Percentiles rank a stretch among this genome's conserved stretches.
These are phyloP conservation scores for Microtus oregoni DNA, from an alignment of 2,113 vertebrate genomes.

Conservation along the genomic window DNA sequence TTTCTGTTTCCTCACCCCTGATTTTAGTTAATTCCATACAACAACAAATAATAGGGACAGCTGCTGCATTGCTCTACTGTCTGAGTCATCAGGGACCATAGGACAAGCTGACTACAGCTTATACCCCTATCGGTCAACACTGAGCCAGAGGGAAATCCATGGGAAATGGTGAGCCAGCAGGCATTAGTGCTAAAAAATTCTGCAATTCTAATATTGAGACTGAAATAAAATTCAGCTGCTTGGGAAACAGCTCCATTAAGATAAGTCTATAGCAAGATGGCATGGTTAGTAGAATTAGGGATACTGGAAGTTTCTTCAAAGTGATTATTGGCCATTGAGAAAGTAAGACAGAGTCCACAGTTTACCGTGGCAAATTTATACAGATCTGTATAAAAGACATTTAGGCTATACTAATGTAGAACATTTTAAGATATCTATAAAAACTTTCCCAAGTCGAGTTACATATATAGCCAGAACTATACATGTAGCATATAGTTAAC, in stretches of 20 bases:
- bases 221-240: not conserved
- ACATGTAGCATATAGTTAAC: not conserved
- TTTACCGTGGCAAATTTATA: not conserved
- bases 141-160: not conserved
- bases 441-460: not conserved
- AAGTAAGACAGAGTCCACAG: not conserved
- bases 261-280: not conserved
- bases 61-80: not conserved
- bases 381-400: not conserved
- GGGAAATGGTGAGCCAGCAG: not conserved
- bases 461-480: not conserved
- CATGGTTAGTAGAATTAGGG: not conserved
- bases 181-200: not conserved
- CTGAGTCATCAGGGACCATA: not conserved
- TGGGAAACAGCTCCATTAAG: not conserved
- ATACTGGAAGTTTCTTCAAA: not conserved
- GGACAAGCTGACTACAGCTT: not conserved
- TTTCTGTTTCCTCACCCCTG: not conserved
- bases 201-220: not conserved
- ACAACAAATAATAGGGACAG: not conserved
- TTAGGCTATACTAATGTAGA: not conserved
- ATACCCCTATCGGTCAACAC: not conserved
- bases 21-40: not conserved
- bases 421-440: not conserved
- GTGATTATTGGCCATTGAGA: not conserved